Conservation (phyloP, 2,113 vertebrate species). For the Anseranas semipalmata region DNA sequence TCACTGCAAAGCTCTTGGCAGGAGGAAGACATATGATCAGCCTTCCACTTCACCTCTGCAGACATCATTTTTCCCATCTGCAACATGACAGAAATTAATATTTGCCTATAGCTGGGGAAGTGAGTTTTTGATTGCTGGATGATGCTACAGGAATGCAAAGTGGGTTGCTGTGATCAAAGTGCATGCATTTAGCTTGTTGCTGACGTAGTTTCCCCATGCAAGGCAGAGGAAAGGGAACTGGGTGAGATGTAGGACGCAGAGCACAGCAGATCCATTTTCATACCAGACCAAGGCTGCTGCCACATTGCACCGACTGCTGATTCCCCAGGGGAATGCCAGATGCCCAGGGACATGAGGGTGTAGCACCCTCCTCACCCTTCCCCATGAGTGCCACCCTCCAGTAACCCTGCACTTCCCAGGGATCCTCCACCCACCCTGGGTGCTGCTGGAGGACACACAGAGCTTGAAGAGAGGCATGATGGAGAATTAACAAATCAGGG, state of each 20-base stretch:
- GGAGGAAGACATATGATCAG: background rate
- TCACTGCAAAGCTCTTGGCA: background rate
- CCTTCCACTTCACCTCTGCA: background rate
- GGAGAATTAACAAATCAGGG: background rate
- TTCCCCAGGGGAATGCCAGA: background rate
- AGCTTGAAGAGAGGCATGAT: background rate
- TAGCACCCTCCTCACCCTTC: background rate
- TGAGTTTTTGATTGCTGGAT: background rate
- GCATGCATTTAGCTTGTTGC: background rate
- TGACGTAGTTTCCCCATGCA: background rate
- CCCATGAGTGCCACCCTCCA: rapidly evolving
- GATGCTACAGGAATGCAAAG: background rate
- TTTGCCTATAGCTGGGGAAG: background rate
- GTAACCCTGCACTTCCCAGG: background rate
- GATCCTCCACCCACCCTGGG: background rate
- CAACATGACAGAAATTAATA: conserved; percentile 21
- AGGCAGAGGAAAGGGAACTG: background rate
- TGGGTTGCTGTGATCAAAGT: background rate
- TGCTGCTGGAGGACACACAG: background rate
- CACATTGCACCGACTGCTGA: background rate
- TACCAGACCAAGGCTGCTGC: background rate
- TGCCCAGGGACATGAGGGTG: background rate
- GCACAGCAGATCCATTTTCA: background rate
- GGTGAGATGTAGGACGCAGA: background rate
- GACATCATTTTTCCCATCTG: background rate